Percentiles rank a stretch among this genome's conserved stretches.
These are phyloP conservation scores for Phoxinus phoxinus DNA, from an alignment of 2,113 vertebrate genomes.

Conservation along the genomic window DNA sequence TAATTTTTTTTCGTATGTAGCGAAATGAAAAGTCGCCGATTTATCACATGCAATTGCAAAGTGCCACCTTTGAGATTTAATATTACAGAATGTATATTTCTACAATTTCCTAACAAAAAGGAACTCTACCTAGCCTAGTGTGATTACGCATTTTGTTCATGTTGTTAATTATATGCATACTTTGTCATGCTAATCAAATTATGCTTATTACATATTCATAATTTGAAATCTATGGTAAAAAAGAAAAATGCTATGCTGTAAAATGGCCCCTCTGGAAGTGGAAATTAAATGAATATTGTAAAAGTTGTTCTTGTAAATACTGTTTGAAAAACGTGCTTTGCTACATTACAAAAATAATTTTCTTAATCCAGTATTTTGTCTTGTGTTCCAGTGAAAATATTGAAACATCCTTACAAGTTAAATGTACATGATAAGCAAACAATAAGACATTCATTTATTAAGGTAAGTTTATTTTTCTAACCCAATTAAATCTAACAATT, in stretches of 20 bases:
- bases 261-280: slow-evolving; percentile 1
- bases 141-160: background rate
- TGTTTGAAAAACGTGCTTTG: background rate
- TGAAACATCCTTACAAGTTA: background rate
- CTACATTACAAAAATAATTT: background rate
- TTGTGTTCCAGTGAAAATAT: background rate
- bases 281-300: slow-evolving; percentile 8
- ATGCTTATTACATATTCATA: background rate
- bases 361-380: background rate
- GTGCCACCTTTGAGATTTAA: background rate
- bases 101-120: background rate
- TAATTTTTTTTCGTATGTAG: background rate
- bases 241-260: background rate
- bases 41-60: background rate
- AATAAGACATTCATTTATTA: too few species aligned
- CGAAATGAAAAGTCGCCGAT: background rate
- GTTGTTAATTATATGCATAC: background rate
- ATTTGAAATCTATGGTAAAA: background rate
- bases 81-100: background rate
- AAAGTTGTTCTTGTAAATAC: slow-evolving; percentile 1
- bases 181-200: background rate
- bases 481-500: too few species aligned
- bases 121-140: background rate
- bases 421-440: background rate
- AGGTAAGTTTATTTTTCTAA: background rate